A percentile compares a stretch with the other conserved stretches of the same genome.
phyloP scores from a whole-genome alignment of 2,797 vertebrate genomes.

The Psittacula echo region DNA sequence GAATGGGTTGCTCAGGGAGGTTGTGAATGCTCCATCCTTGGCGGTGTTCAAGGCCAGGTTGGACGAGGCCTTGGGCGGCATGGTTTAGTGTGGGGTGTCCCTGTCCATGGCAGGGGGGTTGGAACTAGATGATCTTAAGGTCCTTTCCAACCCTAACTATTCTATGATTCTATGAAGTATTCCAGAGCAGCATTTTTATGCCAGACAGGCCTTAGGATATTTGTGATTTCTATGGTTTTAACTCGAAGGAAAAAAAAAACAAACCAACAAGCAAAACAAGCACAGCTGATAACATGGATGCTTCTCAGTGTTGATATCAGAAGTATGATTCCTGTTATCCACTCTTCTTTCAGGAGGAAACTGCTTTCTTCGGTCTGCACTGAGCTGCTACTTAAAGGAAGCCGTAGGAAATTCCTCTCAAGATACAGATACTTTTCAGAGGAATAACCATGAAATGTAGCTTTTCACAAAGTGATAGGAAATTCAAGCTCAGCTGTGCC shows the following conservation, averaged over 20 bases:
- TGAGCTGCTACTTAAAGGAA: neutral
- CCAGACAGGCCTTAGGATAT: slow-evolving; percentile 9
- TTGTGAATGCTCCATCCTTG: too few species aligned
- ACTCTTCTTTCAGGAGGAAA: neutral
- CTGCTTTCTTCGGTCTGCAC: neutral
- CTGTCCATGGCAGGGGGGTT: too few species aligned
- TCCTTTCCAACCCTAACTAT: too few species aligned
- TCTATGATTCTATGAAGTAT: neutral
- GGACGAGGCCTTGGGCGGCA: too few species aligned
- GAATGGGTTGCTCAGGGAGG: too few species aligned
- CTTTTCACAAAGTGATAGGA: slow-evolving; percentile 10
- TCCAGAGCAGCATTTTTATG: slow-evolving; percentile 27
- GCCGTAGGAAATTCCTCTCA: neutral
- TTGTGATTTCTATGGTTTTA: slow-evolving; percentile 47
- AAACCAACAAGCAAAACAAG: neutral
- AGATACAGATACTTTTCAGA: neutral
- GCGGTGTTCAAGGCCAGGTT: too few species aligned
- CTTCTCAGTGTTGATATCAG: neutral
- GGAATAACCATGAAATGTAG: neutral
- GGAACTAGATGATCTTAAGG: too few species aligned
- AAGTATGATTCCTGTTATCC: neutral
- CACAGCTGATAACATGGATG: neutral
- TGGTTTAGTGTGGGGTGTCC: too few species aligned
- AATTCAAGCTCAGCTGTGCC: neutral
- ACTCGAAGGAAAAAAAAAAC: neutral